phyloP scores from a whole-genome alignment of 2,888 invertebrate genomes.

The Apamea crenata region DNA sequence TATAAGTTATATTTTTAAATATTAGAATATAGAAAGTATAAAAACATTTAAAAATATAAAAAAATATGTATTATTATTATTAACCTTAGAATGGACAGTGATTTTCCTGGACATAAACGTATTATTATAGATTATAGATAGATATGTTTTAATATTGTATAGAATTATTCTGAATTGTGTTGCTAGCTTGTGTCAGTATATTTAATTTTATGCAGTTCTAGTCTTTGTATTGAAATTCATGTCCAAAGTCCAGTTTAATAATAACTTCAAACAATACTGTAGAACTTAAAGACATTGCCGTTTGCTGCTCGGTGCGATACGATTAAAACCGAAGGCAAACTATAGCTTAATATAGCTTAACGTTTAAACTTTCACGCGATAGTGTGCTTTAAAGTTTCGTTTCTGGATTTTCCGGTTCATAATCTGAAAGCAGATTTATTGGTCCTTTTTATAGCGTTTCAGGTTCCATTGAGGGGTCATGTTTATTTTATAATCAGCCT shows the following conservation, averaged over 20 bases:
- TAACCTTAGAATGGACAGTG: no score
- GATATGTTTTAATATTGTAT: background rate
- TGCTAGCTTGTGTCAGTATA: background rate
- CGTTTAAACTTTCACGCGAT: constrained; percentile 24
- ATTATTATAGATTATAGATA: no score
- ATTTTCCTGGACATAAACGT: no score
- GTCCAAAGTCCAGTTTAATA: constrained; percentile 34
- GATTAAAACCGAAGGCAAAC: constrained; percentile 43
- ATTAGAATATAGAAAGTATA: no score
- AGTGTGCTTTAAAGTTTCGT: constrained; percentile 20
- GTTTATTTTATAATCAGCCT: background rate
- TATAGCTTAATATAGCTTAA: constrained; percentile 36
- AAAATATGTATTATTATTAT: no score
- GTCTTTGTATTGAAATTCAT: constrained; percentile 31
- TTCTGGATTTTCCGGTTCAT: constrained; percentile 21
- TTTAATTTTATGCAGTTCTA: background rate
- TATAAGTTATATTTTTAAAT: no score
- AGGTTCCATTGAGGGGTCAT: no score
- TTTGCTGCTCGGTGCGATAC: constrained; percentile 39
- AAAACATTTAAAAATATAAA: no score
- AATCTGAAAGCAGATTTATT: background rate
- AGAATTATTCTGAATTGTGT: background rate
- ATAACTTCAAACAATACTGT: constrained; percentile 38
- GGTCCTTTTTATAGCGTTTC: background rate
- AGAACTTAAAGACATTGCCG: constrained; percentile 31